Evolutionary conservation across 1,140 invertebrate species (phyloP), one percentile per base, ranked within the genome.

Genomic region (Drosophila leontia): DNA sequence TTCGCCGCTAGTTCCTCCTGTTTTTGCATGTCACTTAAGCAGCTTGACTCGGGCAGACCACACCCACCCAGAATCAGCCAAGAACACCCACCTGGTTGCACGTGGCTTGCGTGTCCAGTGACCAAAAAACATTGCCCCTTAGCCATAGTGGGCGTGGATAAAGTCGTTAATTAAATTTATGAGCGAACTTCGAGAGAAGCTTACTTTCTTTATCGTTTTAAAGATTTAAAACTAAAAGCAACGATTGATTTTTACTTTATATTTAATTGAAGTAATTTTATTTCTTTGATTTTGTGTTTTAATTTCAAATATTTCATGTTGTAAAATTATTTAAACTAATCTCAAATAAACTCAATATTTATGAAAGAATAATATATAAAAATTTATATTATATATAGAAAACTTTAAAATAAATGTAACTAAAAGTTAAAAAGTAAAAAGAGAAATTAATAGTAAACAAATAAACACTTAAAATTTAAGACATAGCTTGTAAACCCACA

Each of bases 11-110:
- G 17, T 62, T 62, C 23, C 50, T 32, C 48, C 51, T 55, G 47
- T 26, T 67, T 70, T 55, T 55, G 61, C 67, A 55, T 68, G 67
- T 55, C 62, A 70, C 39, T 70, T 70, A 55, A 70, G 32, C 67
- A 67, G 62, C 62, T 70, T 70, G 67, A 29, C 62, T 68, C 34
- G 29, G 67, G 29, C 62, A 17, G n/a, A 55, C 67, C 62, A 35
- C 67, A 37, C 67, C 55, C 37, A 56, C 48, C n/a, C 11, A 13
- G 19, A 19, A 44, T 42, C 37, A 5, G 37, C 13, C 5, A 39
- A 12, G n/a, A 53, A 35, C 42, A 12, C 50, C 42, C 32, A 51
- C 48, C 29, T 47, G 12, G 15, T 13, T 32, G 37, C 60, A 55
- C 50, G 35, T 63, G 61, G 61, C 37, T 56, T 44, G 63, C 48